Evolutionary conservation across 2,113 vertebrate species (phyloP), one percentile per base, ranked within the genome.

Genomic region (Octodon degus): DNA sequence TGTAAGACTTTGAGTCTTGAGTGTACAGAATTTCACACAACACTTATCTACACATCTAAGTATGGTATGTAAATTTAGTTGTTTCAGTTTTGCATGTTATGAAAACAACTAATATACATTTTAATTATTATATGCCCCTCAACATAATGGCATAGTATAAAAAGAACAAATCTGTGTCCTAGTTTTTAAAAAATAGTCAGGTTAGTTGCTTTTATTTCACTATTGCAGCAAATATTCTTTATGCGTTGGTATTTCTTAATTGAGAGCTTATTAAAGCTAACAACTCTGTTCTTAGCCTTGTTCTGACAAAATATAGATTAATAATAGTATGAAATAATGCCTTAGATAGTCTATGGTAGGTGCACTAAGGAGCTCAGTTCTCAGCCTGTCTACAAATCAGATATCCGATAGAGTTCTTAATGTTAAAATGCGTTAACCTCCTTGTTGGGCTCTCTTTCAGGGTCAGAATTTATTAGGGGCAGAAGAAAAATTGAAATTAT

Each of bases 1-100:
- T 77, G 17, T 67, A 94, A 89, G 84, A 96, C 94, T 81, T 86
- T 50, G 14, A 50, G 25, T 50, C 91, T 97, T 76, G 86, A 94
- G 96, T 90, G 90, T 96, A 84, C 95, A 98, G 97, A 97, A 94
- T 40, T 95, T 97, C 96, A 90, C 2, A 79, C 87, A 87, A 50
- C 70, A 76, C 80, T 89, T 87, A 92, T 85, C 68, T 86, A 65
- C 65, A 76, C 91, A 97, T 89, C 96, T 76, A 97, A 97, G 62
- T 77, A 60, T 79, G 62, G 88, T 25, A 87, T 6, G 77, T 60
- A n/a, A 70, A 85, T 96, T 96, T 91, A 94, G 92, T 74, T 67
- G 11, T 89, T 96, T 94, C 93, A 82, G 81, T 94, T 96, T 97
- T 96, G 76, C 94, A 92, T 72, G 43, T 63, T 19, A 60, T 86